Evolutionary conservation across 2,113 vertebrate species (phyloP).

Genomic region (Brienomyrus longianalis): DNA sequence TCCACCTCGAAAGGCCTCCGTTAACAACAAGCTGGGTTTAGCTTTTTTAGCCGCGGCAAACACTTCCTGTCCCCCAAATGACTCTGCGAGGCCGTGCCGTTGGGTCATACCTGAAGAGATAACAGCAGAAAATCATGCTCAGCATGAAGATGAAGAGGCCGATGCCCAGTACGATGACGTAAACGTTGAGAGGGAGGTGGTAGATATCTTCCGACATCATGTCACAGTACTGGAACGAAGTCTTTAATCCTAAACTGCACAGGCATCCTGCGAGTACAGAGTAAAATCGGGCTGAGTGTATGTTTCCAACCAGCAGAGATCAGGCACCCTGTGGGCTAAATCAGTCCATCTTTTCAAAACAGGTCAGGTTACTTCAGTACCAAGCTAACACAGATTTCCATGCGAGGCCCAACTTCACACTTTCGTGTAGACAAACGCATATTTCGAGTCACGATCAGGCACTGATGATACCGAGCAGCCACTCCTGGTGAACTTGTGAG

Average conservation of each 20-base stretch:
- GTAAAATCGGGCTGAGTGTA: neutral
- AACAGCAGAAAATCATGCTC: conserved; percentile 75
- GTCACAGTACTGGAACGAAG: conserved; percentile 59
- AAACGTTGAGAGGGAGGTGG: conserved; percentile 69
- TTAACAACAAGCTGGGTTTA: neutral
- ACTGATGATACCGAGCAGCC: neutral
- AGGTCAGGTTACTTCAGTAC: neutral
- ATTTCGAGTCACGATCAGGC: neutral
- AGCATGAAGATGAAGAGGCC: conserved; percentile 72
- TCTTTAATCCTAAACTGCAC: conserved; percentile 61
- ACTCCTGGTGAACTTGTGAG: neutral
- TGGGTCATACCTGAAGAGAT: conserved; percentile 64
- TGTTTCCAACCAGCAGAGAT: neutral
- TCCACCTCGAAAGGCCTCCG: neutral
- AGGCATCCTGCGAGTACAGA: conserved; percentile 51
- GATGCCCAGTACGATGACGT: conserved; percentile 69
- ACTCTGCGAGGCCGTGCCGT: neutral
- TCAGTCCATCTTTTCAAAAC: neutral
- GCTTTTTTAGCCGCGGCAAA: neutral
- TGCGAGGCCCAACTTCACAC: neutral
- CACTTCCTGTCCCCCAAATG: neutral
- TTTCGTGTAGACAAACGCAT: neutral
- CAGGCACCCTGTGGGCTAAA: neutral
- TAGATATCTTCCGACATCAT: conserved; percentile 66
- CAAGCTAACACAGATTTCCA: neutral